Percentiles rank a stretch among this genome's conserved stretches.
phyloP scores from a whole-genome alignment of 2,888 invertebrate species.

The Coenonympha arcania region DNA sequence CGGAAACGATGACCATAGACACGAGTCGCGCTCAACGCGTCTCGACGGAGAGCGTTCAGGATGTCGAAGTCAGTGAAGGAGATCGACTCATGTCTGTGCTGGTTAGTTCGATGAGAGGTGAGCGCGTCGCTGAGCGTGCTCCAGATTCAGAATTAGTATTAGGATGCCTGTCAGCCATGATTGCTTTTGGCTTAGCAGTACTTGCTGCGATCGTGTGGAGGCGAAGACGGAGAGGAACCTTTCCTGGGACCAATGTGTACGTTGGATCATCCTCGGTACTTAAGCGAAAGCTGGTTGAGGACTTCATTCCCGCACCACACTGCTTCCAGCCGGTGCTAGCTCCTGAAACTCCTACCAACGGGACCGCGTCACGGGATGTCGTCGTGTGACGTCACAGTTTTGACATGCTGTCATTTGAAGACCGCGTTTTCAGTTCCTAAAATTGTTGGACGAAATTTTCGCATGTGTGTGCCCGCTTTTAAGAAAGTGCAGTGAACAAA shows the following conservation, averaged over 20 bases:
- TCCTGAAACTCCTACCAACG: slow-evolving; percentile 63
- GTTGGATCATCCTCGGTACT: slow-evolving; percentile 75
- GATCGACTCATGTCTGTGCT: slow-evolving; percentile 76
- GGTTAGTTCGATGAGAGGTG: slow-evolving; percentile 77
- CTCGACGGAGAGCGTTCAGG: slow-evolving; percentile 77
- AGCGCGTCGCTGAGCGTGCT: slow-evolving; percentile 67
- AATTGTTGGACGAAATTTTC: slow-evolving; percentile 48
- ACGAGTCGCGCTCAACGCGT: slow-evolving; percentile 77
- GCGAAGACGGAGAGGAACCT: slow-evolving; percentile 71
- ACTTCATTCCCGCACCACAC: slow-evolving; percentile 69
- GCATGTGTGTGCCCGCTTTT: slow-evolving; percentile 27
- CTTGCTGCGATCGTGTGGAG: slow-evolving; percentile 72
- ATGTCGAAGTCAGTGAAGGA: slow-evolving; percentile 73
- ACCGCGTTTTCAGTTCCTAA: slow-evolving; percentile 75
- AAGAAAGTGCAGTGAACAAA: slow-evolving; percentile 29
- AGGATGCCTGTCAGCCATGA: slow-evolving; percentile 75
- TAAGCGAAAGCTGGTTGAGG: slow-evolving; percentile 76
- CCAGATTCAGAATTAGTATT: slow-evolving; percentile 74
- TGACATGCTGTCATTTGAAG: slow-evolving; percentile 72
- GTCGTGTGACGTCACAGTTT: slow-evolving; percentile 79
- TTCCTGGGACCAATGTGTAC: slow-evolving; percentile 75
- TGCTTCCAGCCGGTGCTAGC: slow-evolving; percentile 76
- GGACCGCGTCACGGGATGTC: slow-evolving; percentile 66
- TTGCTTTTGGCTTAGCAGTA: slow-evolving; percentile 66
- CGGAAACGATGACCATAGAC: slow-evolving; percentile 78